A percentile compares a stretch with the other conserved stretches of the same genome.
Conservation (phyloP, 2,797 vertebrate species). For the Eleutherodactylus coqui region DNA sequence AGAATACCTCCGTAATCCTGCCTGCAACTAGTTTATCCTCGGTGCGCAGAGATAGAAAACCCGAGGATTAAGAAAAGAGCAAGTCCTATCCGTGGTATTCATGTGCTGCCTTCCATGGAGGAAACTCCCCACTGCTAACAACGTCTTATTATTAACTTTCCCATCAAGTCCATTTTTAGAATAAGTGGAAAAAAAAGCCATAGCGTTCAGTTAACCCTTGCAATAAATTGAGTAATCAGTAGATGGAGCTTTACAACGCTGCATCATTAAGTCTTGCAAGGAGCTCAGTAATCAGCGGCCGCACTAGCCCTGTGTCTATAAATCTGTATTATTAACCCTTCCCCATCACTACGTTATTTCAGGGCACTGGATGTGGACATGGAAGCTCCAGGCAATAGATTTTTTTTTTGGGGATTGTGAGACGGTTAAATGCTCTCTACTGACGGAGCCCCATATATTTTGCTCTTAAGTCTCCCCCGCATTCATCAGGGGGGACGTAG, state of each 20-base stretch:
- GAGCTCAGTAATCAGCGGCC: no score
- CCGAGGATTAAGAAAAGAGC: no score
- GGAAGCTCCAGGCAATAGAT: not conserved
- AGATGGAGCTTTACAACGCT: not conserved
- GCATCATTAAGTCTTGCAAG: not conserved
- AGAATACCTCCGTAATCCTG: no score
- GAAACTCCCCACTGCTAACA: not conserved
- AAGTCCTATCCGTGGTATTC: no score
- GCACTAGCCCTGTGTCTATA: not conserved
- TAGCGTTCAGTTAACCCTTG: not conserved
- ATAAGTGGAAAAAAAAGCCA: not conserved
- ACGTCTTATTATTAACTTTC: not conserved
- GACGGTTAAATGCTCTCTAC: not conserved
- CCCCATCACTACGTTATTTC: not conserved
- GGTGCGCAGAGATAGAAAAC: no score
- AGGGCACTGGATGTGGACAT: not conserved
- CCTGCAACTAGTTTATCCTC: no score
- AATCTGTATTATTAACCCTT: not conserved
- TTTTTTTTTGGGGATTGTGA: not conserved
- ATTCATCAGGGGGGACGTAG: conserved; percentile 8
- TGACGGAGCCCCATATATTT: conserved; percentile 19
- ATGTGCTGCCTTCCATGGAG: not conserved
- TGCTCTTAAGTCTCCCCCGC: conserved; percentile 50
- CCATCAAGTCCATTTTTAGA: not conserved
- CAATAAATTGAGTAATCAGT: not conserved